These are phyloP conservation scores for Drosophila gaucha DNA, from an alignment of 2,888 invertebrate genomes.

Conservation along the genomic window DNA sequence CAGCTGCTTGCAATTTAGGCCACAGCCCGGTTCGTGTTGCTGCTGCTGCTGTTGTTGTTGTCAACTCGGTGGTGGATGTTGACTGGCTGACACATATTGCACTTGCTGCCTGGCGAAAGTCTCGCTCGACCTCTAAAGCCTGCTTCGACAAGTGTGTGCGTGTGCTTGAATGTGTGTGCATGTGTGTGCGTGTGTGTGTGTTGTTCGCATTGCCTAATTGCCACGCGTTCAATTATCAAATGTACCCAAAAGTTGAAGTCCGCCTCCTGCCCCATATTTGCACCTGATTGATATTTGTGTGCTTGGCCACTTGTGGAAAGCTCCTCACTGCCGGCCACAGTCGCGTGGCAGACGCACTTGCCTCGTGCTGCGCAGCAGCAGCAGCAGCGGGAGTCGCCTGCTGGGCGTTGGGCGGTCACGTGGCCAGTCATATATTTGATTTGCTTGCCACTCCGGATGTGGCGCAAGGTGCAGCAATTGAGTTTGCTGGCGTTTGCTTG, in stretches of 20 bases:
- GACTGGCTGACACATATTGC: conserved; percentile 70
- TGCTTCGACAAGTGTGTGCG: conserved; percentile 39
- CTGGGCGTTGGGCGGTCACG: conserved; percentile 64
- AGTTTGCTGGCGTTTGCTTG: conserved; percentile 27
- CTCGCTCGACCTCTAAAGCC: conserved; percentile 47
- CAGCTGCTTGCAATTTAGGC: conserved; percentile 84
- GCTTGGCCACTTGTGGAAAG: conserved; percentile 41
- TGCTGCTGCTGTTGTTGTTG: conserved; percentile 33
- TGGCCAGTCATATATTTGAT: conserved; percentile 43
- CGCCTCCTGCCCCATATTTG: conserved; percentile 20
- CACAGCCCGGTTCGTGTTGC: conserved; percentile 69
- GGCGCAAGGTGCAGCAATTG: conserved; percentile 27
- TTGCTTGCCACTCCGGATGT: conserved; percentile 19
- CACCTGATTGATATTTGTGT: conserved; percentile 50
- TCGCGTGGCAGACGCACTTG: conserved; percentile 48
- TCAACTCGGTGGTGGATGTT: conserved; percentile 44
- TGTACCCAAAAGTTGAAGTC: conserved; percentile 9
- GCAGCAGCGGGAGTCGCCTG: conserved; percentile 12
- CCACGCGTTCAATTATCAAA: conserved; percentile 63
- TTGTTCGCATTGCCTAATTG: conserved; percentile 53
- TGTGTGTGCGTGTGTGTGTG: background rate
- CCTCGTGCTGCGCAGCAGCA: conserved; percentile 30
- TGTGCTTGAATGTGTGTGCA: background rate
- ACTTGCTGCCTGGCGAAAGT: conserved; percentile 68
- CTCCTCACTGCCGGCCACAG: conserved; percentile 22